These are phyloP conservation scores for Dallia pectoralis DNA, from an alignment of 2,797 vertebrate species.

Conservation along the genomic window DNA sequence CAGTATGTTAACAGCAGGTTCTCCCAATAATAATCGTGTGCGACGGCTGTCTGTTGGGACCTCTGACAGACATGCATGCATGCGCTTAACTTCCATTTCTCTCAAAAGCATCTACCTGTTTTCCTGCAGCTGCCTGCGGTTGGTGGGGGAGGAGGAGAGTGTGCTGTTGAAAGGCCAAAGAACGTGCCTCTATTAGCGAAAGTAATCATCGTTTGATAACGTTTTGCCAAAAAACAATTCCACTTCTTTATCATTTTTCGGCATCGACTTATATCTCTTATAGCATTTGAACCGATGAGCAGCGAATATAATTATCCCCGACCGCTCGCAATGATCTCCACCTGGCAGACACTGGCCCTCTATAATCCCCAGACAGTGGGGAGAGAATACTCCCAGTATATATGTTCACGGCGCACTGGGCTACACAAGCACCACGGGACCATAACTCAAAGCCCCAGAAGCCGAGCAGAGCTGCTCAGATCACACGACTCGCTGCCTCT, in stretches of 20 bases:
- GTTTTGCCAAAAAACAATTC: neutral
- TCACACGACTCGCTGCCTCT: slow-evolving; percentile 66
- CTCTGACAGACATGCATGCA: slow-evolving; percentile 36
- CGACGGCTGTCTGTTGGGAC: slow-evolving; percentile 7
- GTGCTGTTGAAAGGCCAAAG: too few species aligned
- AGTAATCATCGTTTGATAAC: slow-evolving; percentile 17
- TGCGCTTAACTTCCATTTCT: slow-evolving; percentile 45
- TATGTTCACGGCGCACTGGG: slow-evolving; percentile 49
- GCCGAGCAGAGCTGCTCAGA: slow-evolving; percentile 58
- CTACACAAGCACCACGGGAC: slow-evolving; percentile 40
- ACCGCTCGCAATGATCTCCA: slow-evolving; percentile 38
- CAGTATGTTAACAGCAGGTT: slow-evolving; percentile 51
- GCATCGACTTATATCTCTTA: neutral
- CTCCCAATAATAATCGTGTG: slow-evolving; percentile 51
- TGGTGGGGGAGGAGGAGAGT: slow-evolving; percentile 46
- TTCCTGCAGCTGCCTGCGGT: slow-evolving; percentile 67
- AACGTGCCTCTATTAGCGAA: slow-evolving; percentile 5
- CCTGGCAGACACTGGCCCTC: slow-evolving; percentile 26
- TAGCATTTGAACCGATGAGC: neutral
- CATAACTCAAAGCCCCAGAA: slow-evolving; percentile 60
- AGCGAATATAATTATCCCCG: slow-evolving; percentile 51
- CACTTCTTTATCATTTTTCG: neutral
- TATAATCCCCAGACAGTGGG: slow-evolving; percentile 18
- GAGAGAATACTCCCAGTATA: slow-evolving; percentile 48
- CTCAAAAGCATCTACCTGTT: slow-evolving; percentile 68